phyloP scores from a whole-genome alignment of 1,140 invertebrate genomes.

The Ganaspis sp. region DNA sequence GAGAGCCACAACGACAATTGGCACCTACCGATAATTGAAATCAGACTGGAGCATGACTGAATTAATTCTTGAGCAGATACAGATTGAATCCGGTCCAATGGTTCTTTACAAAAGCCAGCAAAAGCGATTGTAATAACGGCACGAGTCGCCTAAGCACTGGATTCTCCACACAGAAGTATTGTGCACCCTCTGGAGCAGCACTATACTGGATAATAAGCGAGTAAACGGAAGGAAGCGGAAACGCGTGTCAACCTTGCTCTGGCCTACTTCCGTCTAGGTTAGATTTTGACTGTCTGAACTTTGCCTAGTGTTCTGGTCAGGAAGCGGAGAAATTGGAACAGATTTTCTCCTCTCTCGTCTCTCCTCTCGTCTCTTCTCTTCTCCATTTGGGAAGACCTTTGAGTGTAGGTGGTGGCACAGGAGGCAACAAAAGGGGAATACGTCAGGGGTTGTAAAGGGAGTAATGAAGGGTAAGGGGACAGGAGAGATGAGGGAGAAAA shows the following conservation, averaged over 20 bases:
- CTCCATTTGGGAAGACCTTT: slow-evolving; percentile 34
- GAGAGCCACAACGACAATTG: no score
- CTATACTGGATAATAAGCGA: background rate
- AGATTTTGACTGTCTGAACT: slow-evolving; percentile 63
- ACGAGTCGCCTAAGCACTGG: background rate
- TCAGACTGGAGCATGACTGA: background rate
- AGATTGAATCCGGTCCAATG: background rate
- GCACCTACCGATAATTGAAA: background rate
- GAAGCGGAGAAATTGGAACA: slow-evolving; percentile 34
- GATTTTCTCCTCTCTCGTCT: slow-evolving; percentile 34
- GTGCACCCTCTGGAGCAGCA: background rate
- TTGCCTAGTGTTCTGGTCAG: slow-evolving; percentile 49
- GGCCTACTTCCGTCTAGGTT: slow-evolving; percentile 64
- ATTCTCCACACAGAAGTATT: background rate
- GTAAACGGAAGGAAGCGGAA: slow-evolving; percentile 33
- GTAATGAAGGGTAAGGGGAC: background rate
- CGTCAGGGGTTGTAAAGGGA: slow-evolving; percentile 32
- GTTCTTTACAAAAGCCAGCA: background rate
- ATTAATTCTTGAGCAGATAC: background rate
- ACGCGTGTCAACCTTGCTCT: slow-evolving; percentile 54
- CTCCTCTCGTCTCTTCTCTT: no score
- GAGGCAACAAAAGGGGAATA: background rate
- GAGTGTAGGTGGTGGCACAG: background rate
- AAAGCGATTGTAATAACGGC: background rate
- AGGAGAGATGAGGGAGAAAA: slow-evolving; percentile 46